phyloP scores from a whole-genome alignment of 2,888 invertebrate species.

The Cheiracanthium punctorium region DNA sequence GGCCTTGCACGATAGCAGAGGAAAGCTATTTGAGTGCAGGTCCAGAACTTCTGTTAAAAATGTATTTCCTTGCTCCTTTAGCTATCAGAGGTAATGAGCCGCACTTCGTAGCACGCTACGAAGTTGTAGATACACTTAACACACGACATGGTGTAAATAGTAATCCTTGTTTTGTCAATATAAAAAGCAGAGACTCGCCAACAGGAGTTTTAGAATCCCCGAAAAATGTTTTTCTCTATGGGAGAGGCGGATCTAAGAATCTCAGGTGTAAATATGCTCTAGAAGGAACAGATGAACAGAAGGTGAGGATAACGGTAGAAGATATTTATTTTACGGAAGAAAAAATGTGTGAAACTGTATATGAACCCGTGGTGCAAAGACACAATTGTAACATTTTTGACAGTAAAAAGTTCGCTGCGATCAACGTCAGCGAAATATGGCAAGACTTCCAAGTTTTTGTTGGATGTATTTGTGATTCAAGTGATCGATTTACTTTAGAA shows the following conservation, averaged over 20 bases:
- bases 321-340: conserved; percentile 86
- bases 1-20: conserved; percentile 73
- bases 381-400: conserved; percentile 51
- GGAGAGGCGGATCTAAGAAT: conserved; percentile 86
- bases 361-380: conserved; percentile 46
- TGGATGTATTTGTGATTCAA: conserved; percentile 63
- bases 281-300: conserved; percentile 57
- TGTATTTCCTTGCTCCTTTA: conserved; percentile 84
- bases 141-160: conserved; percentile 69
- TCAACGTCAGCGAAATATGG: conserved; percentile 68
- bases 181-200: conserved; percentile 65
- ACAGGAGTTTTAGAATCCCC: conserved; percentile 85
- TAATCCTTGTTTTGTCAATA: conserved; percentile 49
- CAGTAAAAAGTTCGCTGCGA: conserved; percentile 37
- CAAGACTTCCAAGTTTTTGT: conserved; percentile 43
- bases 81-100: conserved; percentile 83
- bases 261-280: conserved; percentile 80
- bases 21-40: conserved; percentile 88
- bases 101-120: conserved; percentile 84
- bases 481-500: conserved; percentile 80
- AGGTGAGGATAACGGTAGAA: conserved; percentile 77
- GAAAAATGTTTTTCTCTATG: conserved; percentile 87
- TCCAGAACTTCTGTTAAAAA: conserved; percentile 84
- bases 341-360: conserved; percentile 52
- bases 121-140: conserved; percentile 82